Conservation (phyloP, 2,113 vertebrate species). For the Dasyurus viverrinus region DNA sequence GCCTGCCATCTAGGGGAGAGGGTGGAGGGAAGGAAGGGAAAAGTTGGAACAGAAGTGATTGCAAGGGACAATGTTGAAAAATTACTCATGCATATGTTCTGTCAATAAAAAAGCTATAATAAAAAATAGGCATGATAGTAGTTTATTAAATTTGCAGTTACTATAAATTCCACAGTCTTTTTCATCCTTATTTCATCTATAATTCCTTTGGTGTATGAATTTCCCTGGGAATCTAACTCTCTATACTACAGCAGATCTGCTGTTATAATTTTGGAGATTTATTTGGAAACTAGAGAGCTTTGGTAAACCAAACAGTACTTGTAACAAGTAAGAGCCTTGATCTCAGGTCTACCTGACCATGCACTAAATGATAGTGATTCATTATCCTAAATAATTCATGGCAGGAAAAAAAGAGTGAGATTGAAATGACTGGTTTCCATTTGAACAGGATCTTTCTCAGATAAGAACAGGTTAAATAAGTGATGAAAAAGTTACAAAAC, state of each 20-base stretch:
- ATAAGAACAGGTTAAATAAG: not conserved
- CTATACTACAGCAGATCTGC: not conserved
- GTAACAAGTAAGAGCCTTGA: not conserved
- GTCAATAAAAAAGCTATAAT: too few species aligned
- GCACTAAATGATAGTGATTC: not conserved
- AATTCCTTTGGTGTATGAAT: not conserved
- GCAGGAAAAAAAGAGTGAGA: not conserved
- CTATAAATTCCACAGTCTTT: not conserved
- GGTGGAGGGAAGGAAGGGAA: too few species aligned
- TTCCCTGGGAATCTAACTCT: not conserved
- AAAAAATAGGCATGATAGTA: not conserved
- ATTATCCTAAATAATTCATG: not conserved
- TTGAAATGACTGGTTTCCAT: not conserved
- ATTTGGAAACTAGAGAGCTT: not conserved
- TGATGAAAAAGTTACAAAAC: constrained; percentile 53
- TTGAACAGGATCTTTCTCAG: constrained; percentile 30
- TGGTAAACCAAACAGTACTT: not conserved
- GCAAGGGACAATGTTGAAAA: too few species aligned
- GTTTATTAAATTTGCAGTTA: not conserved
- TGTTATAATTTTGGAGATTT: not conserved
- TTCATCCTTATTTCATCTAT: not conserved
- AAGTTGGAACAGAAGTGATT: too few species aligned
- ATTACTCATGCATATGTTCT: too few species aligned
- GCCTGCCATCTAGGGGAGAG: too few species aligned
- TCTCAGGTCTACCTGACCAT: not conserved